Evolutionary conservation across 2,113 vertebrate genomes (phyloP), one percentile per base, ranked within the genome.

Genomic region (Paralichthys olivaceus): DNA sequence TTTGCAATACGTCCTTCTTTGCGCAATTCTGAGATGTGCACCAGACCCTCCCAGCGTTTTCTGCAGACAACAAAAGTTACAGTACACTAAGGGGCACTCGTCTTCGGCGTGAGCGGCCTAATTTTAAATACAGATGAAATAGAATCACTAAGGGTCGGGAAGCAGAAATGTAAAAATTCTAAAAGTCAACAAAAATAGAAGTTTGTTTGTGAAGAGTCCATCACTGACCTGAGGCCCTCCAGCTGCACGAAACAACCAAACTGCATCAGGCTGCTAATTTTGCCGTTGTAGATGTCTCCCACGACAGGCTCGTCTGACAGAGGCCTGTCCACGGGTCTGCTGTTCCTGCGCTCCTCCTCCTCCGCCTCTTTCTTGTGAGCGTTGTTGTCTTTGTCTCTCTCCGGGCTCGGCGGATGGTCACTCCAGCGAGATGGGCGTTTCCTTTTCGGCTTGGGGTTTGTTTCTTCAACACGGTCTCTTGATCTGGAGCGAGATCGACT

Each of bases 241-340:
- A 98, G 93, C 92, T 98, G 97, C 69, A 98, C 97, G 40, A 98
- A 98, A 83, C 97, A 98, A 0, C 97, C 97, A 59, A 98, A 98
- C 74, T 98, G 97, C 97, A 98, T 97, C 28, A 98, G 96, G 57
- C 97, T 98, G 7, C 96, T 97, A 72, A 97, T 95, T 86, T 98
- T 98, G 90, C 97, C 97, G 0, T 95, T 96, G 89, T 98, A 98
- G 78, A 98, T 96, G 87, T 98, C 96, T 0, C 96, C 97, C 0
- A 98, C 96, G 7, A 95, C 92, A 0, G 97, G 97, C 80, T 98
- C 96, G 61, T 98, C 97, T 0, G 96, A 95, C 0, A 95, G 96
- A 0, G 97, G 96, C 0, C 95, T 94, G 74, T 98, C 69, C 7
- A 73, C 63, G 5, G 7, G 29, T 67, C 29, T 13, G 0, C 59